phyloP scores from a whole-genome alignment of 1,140 invertebrate genomes.

The Sesamia nonagrioides region DNA sequence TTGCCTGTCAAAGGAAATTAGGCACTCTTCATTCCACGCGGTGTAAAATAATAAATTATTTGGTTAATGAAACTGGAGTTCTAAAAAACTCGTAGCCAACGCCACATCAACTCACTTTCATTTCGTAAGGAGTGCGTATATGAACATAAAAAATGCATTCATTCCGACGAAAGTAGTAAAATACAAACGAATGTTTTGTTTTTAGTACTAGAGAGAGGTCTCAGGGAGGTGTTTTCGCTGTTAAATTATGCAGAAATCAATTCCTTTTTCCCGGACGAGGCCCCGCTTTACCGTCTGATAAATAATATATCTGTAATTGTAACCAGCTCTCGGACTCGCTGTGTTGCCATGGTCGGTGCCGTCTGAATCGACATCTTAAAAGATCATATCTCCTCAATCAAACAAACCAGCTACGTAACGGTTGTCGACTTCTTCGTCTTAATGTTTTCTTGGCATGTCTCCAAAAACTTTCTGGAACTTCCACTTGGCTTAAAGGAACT shows the following conservation, averaged over 20 bases:
- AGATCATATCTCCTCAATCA: constrained; percentile 26
- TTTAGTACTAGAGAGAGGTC: constrained; percentile 79
- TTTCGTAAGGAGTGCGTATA: constrained; percentile 51
- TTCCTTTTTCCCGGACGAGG: constrained; percentile 79
- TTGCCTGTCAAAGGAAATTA: constrained; percentile 82
- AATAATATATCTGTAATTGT: constrained; percentile 86
- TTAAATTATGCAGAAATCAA: constrained; percentile 87
- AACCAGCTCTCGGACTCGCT: constrained; percentile 65
- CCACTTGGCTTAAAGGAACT: constrained; percentile 36
- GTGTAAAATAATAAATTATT: constrained; percentile 54
- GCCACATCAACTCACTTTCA: constrained; percentile 46
- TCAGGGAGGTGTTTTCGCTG: constrained; percentile 80
- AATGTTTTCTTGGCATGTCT: constrained; percentile 32
- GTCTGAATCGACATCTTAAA: not conserved
- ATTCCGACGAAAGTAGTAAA: constrained; percentile 80
- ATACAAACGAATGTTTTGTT: constrained; percentile 85
- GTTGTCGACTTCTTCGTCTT: constrained; percentile 39
- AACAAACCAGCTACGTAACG: constrained; percentile 34
- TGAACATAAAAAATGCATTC: constrained; percentile 80
- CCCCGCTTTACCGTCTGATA: constrained; percentile 73
- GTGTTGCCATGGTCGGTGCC: not conserved
- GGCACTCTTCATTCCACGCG: constrained; percentile 69
- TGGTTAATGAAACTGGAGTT: constrained; percentile 49
- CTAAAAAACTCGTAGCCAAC: constrained; percentile 16
- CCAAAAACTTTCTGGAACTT: constrained; percentile 34